A percentile compares a stretch with the other conserved stretches of the same genome.
Evolutionary conservation across 2,888 invertebrate genomes (phyloP).

Genomic region (Erebia aethiops): DNA sequence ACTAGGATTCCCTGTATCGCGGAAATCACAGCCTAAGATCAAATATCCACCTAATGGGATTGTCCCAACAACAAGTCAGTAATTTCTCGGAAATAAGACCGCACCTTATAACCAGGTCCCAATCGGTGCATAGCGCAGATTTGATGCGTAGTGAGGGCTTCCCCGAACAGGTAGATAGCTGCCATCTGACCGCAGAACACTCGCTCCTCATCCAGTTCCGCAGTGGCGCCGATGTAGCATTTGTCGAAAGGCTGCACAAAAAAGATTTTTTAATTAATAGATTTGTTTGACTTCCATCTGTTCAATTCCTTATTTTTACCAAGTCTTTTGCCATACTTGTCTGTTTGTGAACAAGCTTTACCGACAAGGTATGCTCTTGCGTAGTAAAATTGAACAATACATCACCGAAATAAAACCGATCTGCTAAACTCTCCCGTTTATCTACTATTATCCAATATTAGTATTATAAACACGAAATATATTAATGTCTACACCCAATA

Average conservation of each 20-base stretch:
- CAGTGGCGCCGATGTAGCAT: conserved; percentile 99
- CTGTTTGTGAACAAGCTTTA: too few relatives aligned
- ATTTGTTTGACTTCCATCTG: background rate
- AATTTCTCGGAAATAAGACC: conserved; percentile 8
- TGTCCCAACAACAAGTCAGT: too few relatives aligned
- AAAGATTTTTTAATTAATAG: background rate
- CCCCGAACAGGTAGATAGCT: conserved; percentile 98
- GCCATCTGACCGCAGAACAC: conserved; percentile 99
- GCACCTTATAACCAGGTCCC: conserved; percentile 99
- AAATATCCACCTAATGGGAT: too few relatives aligned
- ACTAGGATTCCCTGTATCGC: too few relatives aligned
- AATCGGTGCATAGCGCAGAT: conserved; percentile 99
- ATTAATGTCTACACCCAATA: background rate
- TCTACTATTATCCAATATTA: too few relatives aligned
- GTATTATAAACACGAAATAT: background rate
- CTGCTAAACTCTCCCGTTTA: too few relatives aligned
- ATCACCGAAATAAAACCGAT: too few relatives aligned
- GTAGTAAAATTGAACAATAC: too few relatives aligned
- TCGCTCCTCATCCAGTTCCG: conserved; percentile 97
- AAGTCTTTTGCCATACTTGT: too few relatives aligned
- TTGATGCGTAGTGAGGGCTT: conserved; percentile 98
- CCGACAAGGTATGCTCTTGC: too few relatives aligned
- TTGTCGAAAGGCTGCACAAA: conserved; percentile 97
- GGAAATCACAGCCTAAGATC: too few relatives aligned
- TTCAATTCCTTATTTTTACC: too few relatives aligned